Percentiles rank a stretch among this genome's conserved stretches.
These are phyloP conservation scores for Pharmacophagus antenor DNA, from an alignment of 2,888 invertebrate genomes.

Conservation along the genomic window DNA sequence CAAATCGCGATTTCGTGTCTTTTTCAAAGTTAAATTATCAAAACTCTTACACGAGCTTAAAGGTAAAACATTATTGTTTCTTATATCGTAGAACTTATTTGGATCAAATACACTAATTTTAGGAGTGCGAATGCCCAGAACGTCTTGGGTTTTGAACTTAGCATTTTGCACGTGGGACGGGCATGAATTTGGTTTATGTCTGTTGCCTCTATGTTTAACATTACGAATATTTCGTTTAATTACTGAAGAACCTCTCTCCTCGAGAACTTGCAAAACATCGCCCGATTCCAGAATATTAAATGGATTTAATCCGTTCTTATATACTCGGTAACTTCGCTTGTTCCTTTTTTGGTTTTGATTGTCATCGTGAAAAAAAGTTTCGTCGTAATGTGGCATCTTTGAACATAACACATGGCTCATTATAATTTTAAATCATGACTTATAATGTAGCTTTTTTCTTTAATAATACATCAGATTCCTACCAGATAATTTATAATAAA, in stretches of 20 bases:
- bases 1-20: slow-evolving; percentile 45
- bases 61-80: slow-evolving; percentile 64
- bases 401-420: slow-evolving; percentile 37
- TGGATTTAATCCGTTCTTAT: slow-evolving; percentile 69
- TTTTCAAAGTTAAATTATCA: slow-evolving; percentile 67
- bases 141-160: slow-evolving; percentile 56
- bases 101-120: slow-evolving; percentile 63
- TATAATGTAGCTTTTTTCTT: slow-evolving; percentile 10
- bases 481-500: not conserved
- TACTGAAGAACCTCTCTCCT: slow-evolving; percentile 65
- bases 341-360: slow-evolving; percentile 73
- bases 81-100: slow-evolving; percentile 61
- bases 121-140: slow-evolving; percentile 65
- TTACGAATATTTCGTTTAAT: slow-evolving; percentile 71
- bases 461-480: not conserved
- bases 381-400: slow-evolving; percentile 77
- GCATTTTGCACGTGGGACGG: slow-evolving; percentile 43
- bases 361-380: slow-evolving; percentile 75
- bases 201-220: slow-evolving; percentile 63
- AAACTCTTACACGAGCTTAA: slow-evolving; percentile 72
- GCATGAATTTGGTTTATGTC: slow-evolving; percentile 51
- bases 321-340: slow-evolving; percentile 76
- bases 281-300: slow-evolving; percentile 56
- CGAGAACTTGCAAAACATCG: slow-evolving; percentile 60
- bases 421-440: slow-evolving; percentile 31